These are phyloP conservation scores for Halcyon leucocephala DNA, from an alignment of 2,797 vertebrate species.

Conservation along the genomic window DNA sequence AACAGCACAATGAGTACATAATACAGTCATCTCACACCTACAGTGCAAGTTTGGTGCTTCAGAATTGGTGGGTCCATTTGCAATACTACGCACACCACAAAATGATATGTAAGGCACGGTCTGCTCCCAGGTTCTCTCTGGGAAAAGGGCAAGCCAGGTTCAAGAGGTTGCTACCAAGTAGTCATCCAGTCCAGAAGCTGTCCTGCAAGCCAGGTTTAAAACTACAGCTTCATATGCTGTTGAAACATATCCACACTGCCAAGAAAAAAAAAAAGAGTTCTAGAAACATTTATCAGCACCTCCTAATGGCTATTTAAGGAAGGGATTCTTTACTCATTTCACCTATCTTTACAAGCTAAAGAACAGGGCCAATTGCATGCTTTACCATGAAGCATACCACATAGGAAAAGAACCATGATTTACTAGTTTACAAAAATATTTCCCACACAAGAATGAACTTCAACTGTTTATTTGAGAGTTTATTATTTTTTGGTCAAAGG, in stretches of 20 bases:
- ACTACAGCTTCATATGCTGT: background rate
- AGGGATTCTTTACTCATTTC: background rate
- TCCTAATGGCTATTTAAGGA: background rate
- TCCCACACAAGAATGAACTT: background rate
- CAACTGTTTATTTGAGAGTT: background rate
- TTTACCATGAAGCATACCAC: background rate
- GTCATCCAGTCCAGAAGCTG: background rate
- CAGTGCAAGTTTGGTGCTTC: background rate
- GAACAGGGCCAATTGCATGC: background rate
- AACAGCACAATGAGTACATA: background rate
- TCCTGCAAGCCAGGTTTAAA: background rate
- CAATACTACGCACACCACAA: background rate
- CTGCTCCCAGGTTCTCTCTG: background rate
- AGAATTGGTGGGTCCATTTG: background rate
- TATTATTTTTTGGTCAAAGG: background rate
- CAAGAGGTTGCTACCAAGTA: background rate
- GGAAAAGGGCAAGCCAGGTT: background rate
- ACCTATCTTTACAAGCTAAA: background rate
- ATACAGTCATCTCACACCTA: background rate
- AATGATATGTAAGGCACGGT: fast-evolving
- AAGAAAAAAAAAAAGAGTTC: background rate
- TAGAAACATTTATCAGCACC: background rate
- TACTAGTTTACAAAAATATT: background rate
- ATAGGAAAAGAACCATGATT: background rate
- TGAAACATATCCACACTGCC: background rate